Evolutionary conservation across 2,888 invertebrate species (phyloP), one percentile per base, ranked within the genome.

Genomic region (Neoascia interrupta): DNA sequence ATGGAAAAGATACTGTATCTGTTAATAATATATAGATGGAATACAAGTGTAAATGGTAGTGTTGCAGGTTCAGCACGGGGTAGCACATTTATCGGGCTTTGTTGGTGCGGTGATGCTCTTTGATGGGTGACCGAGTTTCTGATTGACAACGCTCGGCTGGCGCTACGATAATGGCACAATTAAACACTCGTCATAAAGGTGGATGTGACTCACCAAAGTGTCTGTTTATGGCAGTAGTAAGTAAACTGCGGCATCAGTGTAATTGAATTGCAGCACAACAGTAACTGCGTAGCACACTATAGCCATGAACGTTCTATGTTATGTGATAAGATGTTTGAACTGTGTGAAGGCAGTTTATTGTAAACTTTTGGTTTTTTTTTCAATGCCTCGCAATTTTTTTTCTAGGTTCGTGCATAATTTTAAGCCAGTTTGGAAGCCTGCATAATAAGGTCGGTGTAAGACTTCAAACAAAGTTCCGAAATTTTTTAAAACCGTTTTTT

Each of bases 61-160:
- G 26, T 4, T 26, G 26, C 26, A 8, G 8, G 8, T n/a, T n/a
- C n/a, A 5, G 26, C n/a, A 31, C 8, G 8, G 8, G 8, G 8
- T 31, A n/a, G 8, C 10, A n/a, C n/a, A 31, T 34, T 3, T 49
- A 19, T 19, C 2, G 16, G 21, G 16, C 28, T 6, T 41, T 37
- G 19, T 36, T 41, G 18, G 13, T 11, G 41, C 53, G 53, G 53
- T 37, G 53, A 39, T 66, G 68, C 26, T 75, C 54, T 69, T 54
- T 75, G 68, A 69, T 43, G 63, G 53, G 26, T 68, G 68, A 68
- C 74, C 74, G 61, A 75, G 74, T 61, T 75, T 68, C 41, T 43
- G 74, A 61, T 56, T 75, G 74, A 36, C 74, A 68, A 28, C n/a
- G n/a, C 49, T 54, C 16, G 61, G 69, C 68, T 75, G 74, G 74